Conservation (phyloP, 2,797 vertebrate species). For the Limosa lapponica region DNA sequence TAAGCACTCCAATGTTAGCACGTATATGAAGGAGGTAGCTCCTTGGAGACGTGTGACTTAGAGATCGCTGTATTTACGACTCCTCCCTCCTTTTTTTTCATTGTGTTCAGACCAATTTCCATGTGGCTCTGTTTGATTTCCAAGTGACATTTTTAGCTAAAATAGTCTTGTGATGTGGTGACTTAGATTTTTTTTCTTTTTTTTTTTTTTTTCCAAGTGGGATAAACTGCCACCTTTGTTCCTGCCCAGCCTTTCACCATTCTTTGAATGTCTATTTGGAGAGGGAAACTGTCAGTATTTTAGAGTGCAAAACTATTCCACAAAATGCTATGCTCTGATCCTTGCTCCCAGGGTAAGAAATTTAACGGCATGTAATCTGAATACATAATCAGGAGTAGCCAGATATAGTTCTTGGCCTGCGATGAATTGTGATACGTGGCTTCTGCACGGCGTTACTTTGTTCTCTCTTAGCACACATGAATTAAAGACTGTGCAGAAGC, state of each 20-base stretch:
- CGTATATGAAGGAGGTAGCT: constrained; percentile 58
- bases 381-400: constrained; percentile 3
- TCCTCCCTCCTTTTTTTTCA: constrained; percentile 70
- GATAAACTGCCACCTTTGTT: constrained; percentile 76
- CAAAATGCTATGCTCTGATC: constrained; percentile 30
- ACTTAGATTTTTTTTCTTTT: constrained; percentile 64
- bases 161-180: constrained; percentile 81
- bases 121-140: constrained; percentile 76
- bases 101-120: constrained; percentile 75
- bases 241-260: constrained; percentile 63
- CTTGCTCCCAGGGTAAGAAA: constrained; percentile 22
- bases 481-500: constrained; percentile 11
- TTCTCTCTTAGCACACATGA: not conserved
- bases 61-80: constrained; percentile 74
- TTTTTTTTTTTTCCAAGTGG: constrained; percentile 49
- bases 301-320: constrained; percentile 25
- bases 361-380: not conserved
- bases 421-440: not conserved
- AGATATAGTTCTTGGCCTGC: constrained; percentile 24
- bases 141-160: constrained; percentile 80
- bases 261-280: constrained; percentile 64
- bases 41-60: constrained; percentile 69
- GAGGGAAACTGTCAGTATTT: constrained; percentile 60
- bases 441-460: not conserved
- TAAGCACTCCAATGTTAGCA: constrained; percentile 72